phyloP scores from a whole-genome alignment of 2,113 vertebrate genomes.

The Apeltes quadracus region DNA sequence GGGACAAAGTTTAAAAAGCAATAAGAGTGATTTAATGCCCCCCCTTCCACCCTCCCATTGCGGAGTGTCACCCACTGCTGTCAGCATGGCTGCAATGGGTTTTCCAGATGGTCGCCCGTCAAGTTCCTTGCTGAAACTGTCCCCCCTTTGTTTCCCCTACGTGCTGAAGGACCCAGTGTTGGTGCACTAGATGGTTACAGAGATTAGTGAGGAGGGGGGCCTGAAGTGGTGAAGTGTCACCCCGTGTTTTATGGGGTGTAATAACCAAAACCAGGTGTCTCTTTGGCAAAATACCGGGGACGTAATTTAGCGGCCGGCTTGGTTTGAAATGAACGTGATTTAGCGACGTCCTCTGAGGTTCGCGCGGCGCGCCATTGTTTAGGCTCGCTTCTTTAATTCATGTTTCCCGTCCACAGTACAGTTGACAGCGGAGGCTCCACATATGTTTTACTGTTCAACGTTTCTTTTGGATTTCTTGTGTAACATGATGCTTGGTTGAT shows the following conservation, averaged over 20 bases:
- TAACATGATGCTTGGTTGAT: slow-evolving; percentile 23
- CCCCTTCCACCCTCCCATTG: slow-evolving; percentile 49
- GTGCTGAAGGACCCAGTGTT: slow-evolving; percentile 46
- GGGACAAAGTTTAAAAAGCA: slow-evolving; percentile 42
- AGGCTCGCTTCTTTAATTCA: slow-evolving; percentile 15
- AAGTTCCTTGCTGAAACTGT: slow-evolving; percentile 65
- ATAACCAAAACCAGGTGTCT: slow-evolving; percentile 74
- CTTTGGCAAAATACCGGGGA: slow-evolving; percentile 64
- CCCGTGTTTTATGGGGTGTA: slow-evolving; percentile 70
- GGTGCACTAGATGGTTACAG: slow-evolving; percentile 56
- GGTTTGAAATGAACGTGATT: slow-evolving; percentile 53
- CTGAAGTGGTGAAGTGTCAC: slow-evolving; percentile 49
- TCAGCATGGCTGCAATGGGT: slow-evolving; percentile 66
- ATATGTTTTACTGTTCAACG: slow-evolving; percentile 19
- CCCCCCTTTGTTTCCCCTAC: slow-evolving; percentile 46
- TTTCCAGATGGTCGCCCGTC: slow-evolving; percentile 74
- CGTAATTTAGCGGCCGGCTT: slow-evolving; percentile 61
- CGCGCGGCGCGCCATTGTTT: slow-evolving; percentile 33
- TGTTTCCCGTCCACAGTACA: slow-evolving; percentile 38
- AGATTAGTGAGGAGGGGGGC: slow-evolving; percentile 8
- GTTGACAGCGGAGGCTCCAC: slow-evolving; percentile 28
- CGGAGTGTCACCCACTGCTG: slow-evolving; percentile 58
- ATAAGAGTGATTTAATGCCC: slow-evolving; percentile 57
- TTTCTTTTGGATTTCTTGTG: slow-evolving; percentile 12
- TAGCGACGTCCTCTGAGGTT: slow-evolving; percentile 29